A percentile compares a stretch with the other conserved stretches of the same genome.
Conservation (phyloP, 2,797 vertebrate genomes). For the Harpagifer antarcticus region DNA sequence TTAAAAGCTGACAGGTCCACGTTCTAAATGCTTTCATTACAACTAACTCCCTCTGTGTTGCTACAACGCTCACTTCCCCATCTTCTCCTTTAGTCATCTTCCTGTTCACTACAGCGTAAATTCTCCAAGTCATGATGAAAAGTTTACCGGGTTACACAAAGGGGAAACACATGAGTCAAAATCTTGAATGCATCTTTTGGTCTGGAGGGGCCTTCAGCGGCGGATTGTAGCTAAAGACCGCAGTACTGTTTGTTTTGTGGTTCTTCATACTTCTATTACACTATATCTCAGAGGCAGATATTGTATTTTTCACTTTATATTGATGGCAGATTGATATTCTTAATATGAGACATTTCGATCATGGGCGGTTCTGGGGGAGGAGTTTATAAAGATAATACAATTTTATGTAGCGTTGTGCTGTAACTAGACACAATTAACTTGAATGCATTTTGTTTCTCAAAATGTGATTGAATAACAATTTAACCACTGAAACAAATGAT, state of each 20-base stretch:
- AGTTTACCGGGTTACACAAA: neutral
- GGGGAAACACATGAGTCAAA: neutral
- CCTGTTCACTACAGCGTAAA: neutral
- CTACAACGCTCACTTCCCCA: neutral
- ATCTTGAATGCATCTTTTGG: neutral
- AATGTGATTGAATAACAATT: no score
- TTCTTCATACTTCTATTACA: no score
- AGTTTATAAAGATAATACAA: no score
- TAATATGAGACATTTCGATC: neutral
- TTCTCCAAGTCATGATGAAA: no score
- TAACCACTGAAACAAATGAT: no score
- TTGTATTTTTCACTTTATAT: neutral
- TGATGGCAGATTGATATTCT: neutral
- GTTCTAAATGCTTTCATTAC: neutral
- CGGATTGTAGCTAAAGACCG: no score
- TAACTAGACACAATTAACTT: no score
- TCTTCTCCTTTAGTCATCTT: neutral
- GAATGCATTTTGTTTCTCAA: no score
- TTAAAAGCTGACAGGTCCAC: neutral
- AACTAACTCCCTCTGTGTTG: neutral
- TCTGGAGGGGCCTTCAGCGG: neutral
- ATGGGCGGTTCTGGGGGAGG: no score
- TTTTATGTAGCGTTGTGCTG: no score
- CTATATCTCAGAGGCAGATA: no score
- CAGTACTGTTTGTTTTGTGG: neutral